Conservation (phyloP, 2,888 invertebrate species). For the Acanthoscelides obtectus region DNA sequence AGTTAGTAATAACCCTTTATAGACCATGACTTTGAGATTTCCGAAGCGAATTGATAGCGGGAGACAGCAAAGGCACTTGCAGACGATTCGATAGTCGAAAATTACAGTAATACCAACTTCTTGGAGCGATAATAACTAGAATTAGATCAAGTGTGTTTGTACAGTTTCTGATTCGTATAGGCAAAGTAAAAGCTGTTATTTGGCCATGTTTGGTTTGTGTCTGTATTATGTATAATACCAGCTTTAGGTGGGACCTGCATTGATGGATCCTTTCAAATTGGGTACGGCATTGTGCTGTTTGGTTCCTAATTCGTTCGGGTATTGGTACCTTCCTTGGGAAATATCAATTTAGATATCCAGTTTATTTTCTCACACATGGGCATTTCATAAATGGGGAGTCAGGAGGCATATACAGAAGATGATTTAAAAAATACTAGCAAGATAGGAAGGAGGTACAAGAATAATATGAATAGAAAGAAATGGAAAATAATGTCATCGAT, state of each 20-base stretch:
- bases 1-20: slow-evolving; percentile 5
- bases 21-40: slow-evolving; percentile 4
- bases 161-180: background rate
- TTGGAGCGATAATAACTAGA: background rate
- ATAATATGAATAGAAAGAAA: too few relatives aligned
- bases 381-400: too few relatives aligned
- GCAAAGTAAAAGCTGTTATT: background rate
- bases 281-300: background rate
- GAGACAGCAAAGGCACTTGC: background rate
- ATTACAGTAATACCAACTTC: background rate
- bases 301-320: background rate
- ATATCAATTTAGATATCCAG: too few relatives aligned
- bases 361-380: too few relatives aligned
- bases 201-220: background rate
- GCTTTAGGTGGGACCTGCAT: background rate
- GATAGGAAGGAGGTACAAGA: too few relatives aligned
- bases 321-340: too few relatives aligned
- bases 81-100: background rate
- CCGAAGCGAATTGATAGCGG: background rate
- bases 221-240: background rate
- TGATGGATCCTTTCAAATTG: background rate
- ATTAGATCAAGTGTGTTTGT: background rate
- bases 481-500: too few relatives aligned
- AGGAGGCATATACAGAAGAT: too few relatives aligned
- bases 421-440: too few relatives aligned